Base-by-base conservation (phyloP, 2,888 invertebrate species). In the Dynastes hyllus region DNA sequence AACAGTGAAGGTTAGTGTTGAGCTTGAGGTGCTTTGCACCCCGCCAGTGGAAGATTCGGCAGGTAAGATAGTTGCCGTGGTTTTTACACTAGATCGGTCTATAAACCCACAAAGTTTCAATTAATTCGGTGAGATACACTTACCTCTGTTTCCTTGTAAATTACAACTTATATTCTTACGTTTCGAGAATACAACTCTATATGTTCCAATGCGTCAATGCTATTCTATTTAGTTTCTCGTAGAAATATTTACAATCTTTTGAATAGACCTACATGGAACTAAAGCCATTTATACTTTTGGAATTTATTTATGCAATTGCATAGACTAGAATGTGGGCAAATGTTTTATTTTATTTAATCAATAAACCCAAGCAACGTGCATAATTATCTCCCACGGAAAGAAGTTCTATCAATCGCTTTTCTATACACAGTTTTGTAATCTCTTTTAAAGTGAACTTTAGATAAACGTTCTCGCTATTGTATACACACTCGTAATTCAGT, bases 261-360 rank as follows among this genome's bases (percentile, higher is more conserved):
- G 8, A 58, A 22, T 8, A 22, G 22, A 16, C 8, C 8, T 58
- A n/a, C 16, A 13, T 58, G 22, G 55, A 58, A 58, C 55, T 16
- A 58, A 58, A 16, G 22, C 3, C 8, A 58, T 58, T 58, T 58
- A 27, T 2, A 22, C 55, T 16, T 22, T 22, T 0, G 13, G 22
- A 67, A 16, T 11, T 40, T 67, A 3, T 40, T 40, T 40, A 66
- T 67, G 66, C 66, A 67, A 45, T 45, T 67, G 37, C 16, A 37
- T 63, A 32, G 27, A 45, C 5, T 45, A 37, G 45, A 45, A n/a
- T 66, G 40, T n/a, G 40, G 27, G 16, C 50, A 50, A 69, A 50
- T 53, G 51, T 50, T 69, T 50, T 69, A 51, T 50, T 69, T 69
- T 69, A 53, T 69, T 69, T 69, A 51, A 69, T 8, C 40, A 66